phyloP scores from a whole-genome alignment of 1,140 invertebrate genomes.

The Piezodorus guildinii region DNA sequence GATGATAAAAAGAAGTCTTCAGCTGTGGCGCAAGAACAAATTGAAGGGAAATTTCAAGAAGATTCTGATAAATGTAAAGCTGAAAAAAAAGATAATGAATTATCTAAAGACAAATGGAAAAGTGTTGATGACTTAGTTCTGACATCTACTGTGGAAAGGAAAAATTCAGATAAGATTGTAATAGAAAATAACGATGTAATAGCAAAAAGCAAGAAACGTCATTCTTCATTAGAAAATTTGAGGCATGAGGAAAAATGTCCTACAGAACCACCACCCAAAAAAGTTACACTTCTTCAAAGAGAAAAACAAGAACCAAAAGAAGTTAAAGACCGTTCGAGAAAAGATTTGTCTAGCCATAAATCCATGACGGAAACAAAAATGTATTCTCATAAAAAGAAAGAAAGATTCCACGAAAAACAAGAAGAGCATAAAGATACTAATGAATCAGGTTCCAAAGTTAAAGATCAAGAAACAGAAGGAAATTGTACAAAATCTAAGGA shows the following conservation, averaged over 20 bases:
- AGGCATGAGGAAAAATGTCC: neutral
- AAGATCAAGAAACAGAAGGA: constrained; percentile 33
- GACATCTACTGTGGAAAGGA: neutral
- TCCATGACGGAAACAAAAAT: neutral
- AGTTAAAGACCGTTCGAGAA: neutral
- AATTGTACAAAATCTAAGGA: constrained; percentile 30
- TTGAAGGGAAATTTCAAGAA: neutral
- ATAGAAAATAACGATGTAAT: neutral
- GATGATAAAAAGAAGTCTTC: neutral
- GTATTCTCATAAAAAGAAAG: neutral
- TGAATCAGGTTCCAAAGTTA: constrained; percentile 29
- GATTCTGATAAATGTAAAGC: neutral
- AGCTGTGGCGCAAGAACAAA: neutral
- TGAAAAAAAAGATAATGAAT: neutral
- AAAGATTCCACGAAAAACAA: neutral
- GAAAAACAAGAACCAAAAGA: neutral
- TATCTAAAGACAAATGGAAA: neutral
- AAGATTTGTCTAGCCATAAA: neutral
- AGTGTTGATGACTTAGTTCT: neutral
- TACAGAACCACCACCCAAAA: too few relatives aligned
- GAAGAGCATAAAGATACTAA: constrained; percentile 28
- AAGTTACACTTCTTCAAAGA: neutral
- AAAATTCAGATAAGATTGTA: neutral
- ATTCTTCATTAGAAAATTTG: constrained; percentile 1
- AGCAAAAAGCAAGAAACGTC: neutral